Evolutionary conservation across 1,140 invertebrate species (phyloP), one percentile per base, ranked within the genome.

Genomic region (Drosophila baimaii): DNA sequence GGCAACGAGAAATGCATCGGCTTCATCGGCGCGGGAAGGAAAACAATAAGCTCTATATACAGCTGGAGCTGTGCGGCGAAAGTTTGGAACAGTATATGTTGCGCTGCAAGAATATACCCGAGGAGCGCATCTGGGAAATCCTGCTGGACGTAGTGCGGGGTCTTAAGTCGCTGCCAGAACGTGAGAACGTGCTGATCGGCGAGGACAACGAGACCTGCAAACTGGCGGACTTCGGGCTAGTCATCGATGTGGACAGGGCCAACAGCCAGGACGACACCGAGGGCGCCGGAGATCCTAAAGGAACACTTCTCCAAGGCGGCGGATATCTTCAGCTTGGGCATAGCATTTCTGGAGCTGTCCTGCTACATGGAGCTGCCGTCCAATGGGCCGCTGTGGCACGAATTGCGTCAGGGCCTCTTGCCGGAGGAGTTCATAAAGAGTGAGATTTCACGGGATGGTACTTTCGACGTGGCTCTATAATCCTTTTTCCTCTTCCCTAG

Each of bases 11-110:
- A 97, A 92, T 94, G 95, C 86, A 94, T 97, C 8, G 91, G 93
- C 55, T 95, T 96, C 72, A 93, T 94, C 63, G 93, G 93, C 58
- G 96, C 96, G 97, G 96, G 96, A 95, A 97, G 92, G 95, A 97
- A 85, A 93, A 94, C 23, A 93, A 94, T 80, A 93, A 94, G 43
- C 92, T 96, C 3, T 96, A 95, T 79, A 95, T 97, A 71, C 95
- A 96, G 90, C 94, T 95, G 76, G 96, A 97, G 91, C 92, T 96
- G 3, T 96, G 96, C 84, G 88, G 92, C 58, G 92, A 92, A 56
- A 93, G 92, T 68, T 79, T 94, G 23, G 92, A 92, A 15, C 81
- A 92, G 54, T 93, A 93, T 81, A 73, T 93, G 31, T 79, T 82
- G 43, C 66, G 89, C 1, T 90, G 92, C 63, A 90, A 91, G 47